A percentile compares a stretch with the other conserved stretches of the same genome.
Evolutionary conservation across 2,888 invertebrate species (phyloP).

Genomic region (Agrochola macilenta): DNA sequence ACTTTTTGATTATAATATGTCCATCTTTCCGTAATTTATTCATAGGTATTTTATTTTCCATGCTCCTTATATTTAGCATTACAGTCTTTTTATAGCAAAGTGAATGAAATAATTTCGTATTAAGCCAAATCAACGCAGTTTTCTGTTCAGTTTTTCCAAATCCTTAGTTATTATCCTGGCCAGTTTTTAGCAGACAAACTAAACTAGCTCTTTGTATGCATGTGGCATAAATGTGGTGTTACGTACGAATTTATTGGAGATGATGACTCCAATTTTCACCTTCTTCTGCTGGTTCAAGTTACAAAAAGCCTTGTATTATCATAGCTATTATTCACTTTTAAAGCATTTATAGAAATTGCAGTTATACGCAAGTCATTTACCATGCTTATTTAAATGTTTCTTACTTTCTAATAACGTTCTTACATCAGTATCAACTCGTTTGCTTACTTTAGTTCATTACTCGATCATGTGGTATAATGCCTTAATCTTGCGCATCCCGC

Average conservation of each 20-base stretch:
- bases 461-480: not conserved
- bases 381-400: not conserved
- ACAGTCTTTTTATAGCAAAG: not conserved
- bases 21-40: not conserved
- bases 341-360: not conserved
- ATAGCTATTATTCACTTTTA: not conserved
- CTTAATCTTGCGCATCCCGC: not conserved
- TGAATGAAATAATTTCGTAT: not conserved
- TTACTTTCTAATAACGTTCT: not conserved
- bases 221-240: not conserved
- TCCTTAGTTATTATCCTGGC: not conserved
- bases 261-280: not conserved
- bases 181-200: not conserved
- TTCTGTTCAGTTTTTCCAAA: not conserved
- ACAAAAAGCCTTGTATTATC: not conserved
- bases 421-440: accelerated
- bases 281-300: not conserved
- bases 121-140: not conserved
- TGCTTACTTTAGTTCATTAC: not conserved
- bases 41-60: not conserved
- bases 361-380: not conserved
- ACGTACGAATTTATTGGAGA: not conserved
- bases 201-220: constrained; percentile 35
- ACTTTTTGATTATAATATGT: no score
- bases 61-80: not conserved